Conservation (phyloP, 2,888 invertebrate genomes). For the Harpalus rubripes region DNA sequence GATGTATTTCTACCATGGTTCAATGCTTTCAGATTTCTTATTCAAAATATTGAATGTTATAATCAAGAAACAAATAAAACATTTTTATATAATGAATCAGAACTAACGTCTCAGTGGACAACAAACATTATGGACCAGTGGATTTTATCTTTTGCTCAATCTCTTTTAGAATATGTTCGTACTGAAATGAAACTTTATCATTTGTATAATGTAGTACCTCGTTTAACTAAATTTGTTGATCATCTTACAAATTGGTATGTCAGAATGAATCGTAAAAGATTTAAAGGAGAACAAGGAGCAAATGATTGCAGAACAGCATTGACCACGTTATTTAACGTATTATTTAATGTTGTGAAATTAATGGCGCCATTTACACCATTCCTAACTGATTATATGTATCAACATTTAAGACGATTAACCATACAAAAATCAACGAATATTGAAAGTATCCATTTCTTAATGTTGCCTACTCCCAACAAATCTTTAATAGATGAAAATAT, state of each 20-base stretch:
- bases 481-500: slow-evolving; percentile 90
- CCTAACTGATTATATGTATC: slow-evolving; percentile 96
- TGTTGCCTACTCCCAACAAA: slow-evolving; percentile 88
- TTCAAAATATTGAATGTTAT: slow-evolving; percentile 94
- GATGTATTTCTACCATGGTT: slow-evolving; percentile 99
- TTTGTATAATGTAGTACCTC: slow-evolving; percentile 96
- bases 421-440: slow-evolving; percentile 78
- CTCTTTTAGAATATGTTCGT: slow-evolving; percentile 91
- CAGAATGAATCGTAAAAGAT: slow-evolving; percentile 94
- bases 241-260: slow-evolving; percentile 99
- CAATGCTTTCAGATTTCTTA: slow-evolving; percentile 94
- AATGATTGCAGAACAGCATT: slow-evolving; percentile 91
- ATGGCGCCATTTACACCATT: slow-evolving; percentile 99
- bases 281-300: slow-evolving; percentile 93
- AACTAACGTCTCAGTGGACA: slow-evolving; percentile 71
- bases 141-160: slow-evolving; percentile 98
- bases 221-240: slow-evolving; percentile 96
- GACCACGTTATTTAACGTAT: slow-evolving; percentile 91
- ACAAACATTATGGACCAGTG: slow-evolving; percentile 96
- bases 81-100: slow-evolving; percentile 76
- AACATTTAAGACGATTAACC: slow-evolving; percentile 87
- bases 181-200: slow-evolving; percentile 97
- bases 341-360: slow-evolving; percentile 92
- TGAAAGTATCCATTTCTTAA: slow-evolving; percentile 94
- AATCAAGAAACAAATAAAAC: slow-evolving; percentile 80